phyloP scores from a whole-genome alignment of 2,113 vertebrate genomes.

The Nothocercus julius region DNA sequence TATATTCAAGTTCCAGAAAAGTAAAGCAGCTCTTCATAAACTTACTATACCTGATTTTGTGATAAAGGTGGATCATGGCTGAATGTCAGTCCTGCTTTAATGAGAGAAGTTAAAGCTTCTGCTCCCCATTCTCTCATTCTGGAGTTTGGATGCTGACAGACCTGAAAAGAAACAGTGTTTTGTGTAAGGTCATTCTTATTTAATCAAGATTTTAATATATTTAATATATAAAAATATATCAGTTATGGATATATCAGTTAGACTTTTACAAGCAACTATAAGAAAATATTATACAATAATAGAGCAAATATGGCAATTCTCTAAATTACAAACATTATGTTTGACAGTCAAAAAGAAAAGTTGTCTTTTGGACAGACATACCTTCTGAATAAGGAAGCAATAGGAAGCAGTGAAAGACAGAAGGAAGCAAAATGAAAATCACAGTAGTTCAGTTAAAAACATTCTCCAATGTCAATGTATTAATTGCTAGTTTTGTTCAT shows the following conservation, averaged over 20 bases:
- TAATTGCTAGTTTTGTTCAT: background rate
- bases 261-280: background rate
- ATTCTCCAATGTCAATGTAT: background rate
- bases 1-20: background rate
- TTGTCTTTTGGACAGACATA: slow-evolving; percentile 80
- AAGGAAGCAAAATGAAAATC: slow-evolving; percentile 81
- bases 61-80: slow-evolving; percentile 91
- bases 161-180: slow-evolving; percentile 75
- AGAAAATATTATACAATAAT: background rate
- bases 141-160: slow-evolving; percentile 97
- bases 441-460: slow-evolving; percentile 45
- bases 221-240: background rate
- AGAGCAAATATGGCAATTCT: background rate
- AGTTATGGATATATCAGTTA: background rate
- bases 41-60: slow-evolving; percentile 90
- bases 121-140: slow-evolving; percentile 99
- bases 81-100: slow-evolving; percentile 94
- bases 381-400: slow-evolving; percentile 93
- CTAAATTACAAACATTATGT: background rate
- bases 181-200: background rate
- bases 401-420: slow-evolving; percentile 84
- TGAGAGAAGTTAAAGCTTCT: slow-evolving; percentile 94
- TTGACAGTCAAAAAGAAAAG: background rate
- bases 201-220: slow-evolving; percentile 10
- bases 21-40: background rate